A percentile compares a stretch with the other conserved stretches of the same genome.
phyloP scores from a whole-genome alignment of 2,888 invertebrate genomes.

The Sarcophaga rosellei region DNA sequence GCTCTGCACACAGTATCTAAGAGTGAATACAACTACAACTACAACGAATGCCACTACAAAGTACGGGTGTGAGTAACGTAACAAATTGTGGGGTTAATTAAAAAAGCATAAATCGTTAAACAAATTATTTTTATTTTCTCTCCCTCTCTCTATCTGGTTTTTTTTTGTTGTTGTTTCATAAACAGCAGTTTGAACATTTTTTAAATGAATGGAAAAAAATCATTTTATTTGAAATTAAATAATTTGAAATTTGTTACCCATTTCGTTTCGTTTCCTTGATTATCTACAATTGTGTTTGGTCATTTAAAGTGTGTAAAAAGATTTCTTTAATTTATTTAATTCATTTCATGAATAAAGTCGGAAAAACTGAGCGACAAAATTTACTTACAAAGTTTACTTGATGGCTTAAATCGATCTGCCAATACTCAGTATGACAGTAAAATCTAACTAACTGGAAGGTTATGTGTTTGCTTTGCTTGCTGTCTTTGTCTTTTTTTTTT shows the following conservation, averaged over 20 bases:
- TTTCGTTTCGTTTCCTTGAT: not conserved
- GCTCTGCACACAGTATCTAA: not conserved
- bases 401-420: too few species aligned
- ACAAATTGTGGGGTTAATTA: constrained; percentile 81
- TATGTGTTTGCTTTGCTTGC: too few species aligned
- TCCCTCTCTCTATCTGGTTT: not conserved
- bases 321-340: not conserved
- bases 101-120: constrained; percentile 79
- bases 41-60: too few species aligned
- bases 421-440: too few species aligned
- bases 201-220: not conserved
- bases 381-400: too few species aligned
- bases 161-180: constrained; percentile 46
- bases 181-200: constrained; percentile 7
- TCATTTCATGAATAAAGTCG: too few species aligned
- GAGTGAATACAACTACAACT: not conserved
- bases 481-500: too few species aligned
- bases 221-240: constrained; percentile 34
- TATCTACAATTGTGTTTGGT: not conserved
- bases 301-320: not conserved
- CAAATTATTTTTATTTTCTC: constrained; percentile 53
- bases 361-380: too few species aligned
- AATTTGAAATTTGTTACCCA: constrained; percentile 25
- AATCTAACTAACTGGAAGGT: too few species aligned
- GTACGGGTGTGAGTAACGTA: constrained; percentile 74